phyloP scores from a whole-genome alignment of 2,113 vertebrate species.

The Pachypanchax playfairii region DNA sequence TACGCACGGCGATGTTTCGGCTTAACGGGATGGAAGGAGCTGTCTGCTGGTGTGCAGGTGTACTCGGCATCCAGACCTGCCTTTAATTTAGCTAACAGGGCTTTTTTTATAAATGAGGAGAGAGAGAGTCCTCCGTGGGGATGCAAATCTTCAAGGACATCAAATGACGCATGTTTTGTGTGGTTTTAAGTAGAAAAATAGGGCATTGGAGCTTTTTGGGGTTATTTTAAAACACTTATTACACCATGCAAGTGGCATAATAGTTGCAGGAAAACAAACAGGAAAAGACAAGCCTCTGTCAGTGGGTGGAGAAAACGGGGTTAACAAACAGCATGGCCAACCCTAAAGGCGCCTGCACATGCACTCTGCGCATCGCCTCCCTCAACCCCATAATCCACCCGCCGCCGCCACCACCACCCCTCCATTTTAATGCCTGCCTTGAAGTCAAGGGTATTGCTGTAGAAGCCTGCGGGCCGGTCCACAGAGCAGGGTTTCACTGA shows the following conservation, averaged over 20 bases:
- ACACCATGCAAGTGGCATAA: no score
- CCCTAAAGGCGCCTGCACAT: constrained; percentile 36
- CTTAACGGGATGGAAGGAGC: constrained; percentile 32
- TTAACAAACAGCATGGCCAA: constrained; percentile 54
- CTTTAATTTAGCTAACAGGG: constrained; percentile 7
- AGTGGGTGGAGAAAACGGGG: constrained; percentile 45
- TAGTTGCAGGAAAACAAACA: neutral
- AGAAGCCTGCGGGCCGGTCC: constrained; percentile 72
- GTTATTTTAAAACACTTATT: no score
- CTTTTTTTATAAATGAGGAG: neutral
- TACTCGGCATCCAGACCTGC: constrained; percentile 13
- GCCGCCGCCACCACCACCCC: constrained; percentile 42
- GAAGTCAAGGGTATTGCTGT: constrained; percentile 69
- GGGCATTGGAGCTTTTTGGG: no score
- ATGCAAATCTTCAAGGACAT: constrained; percentile 27
- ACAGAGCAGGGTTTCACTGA: constrained; percentile 54
- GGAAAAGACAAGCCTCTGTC: constrained; percentile 6
- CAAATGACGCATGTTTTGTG: constrained; percentile 22
- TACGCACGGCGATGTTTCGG: constrained; percentile 61
- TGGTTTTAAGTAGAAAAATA: no score
- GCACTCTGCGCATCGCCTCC: constrained; percentile 32
- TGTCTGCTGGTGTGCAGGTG: constrained; percentile 47
- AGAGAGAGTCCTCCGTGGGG: constrained; percentile 1
- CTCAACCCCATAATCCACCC: constrained; percentile 63
- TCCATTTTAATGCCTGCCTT: constrained; percentile 76